Evolutionary conservation across 2,113 vertebrate genomes (phyloP).

Genomic region (Verasper variegatus): DNA sequence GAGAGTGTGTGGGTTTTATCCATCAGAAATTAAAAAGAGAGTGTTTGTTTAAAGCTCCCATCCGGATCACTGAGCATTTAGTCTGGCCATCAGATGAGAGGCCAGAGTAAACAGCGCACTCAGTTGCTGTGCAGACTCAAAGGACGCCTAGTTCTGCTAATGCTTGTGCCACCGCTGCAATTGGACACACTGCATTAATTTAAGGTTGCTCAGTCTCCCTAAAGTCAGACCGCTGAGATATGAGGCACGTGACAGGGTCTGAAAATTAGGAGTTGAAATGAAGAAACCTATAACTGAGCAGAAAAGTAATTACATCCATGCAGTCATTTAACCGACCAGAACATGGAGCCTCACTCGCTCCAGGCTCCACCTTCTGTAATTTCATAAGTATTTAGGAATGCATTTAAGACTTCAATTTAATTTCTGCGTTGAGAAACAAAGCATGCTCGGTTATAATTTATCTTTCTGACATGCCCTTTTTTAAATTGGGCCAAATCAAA

Average conservation of each 20-base stretch:
- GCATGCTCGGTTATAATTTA: conserved; percentile 32
- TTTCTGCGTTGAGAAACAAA: conserved; percentile 44
- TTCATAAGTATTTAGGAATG: conserved; percentile 45
- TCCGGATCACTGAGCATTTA: conserved; percentile 50
- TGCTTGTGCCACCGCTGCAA: conserved; percentile 9
- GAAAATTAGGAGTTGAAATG: not conserved
- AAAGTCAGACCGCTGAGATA: conserved; percentile 5
- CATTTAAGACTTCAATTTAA: conserved; percentile 47
- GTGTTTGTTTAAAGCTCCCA: conserved; percentile 42
- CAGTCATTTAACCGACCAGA: conserved; percentile 23
- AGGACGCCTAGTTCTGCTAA: not conserved
- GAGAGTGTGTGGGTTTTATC: conserved; percentile 4
- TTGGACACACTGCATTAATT: conserved; percentile 6
- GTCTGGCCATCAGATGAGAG: conserved; percentile 42
- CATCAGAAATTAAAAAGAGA: not conserved
- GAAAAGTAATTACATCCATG: conserved; percentile 42
- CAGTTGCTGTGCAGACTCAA: conserved; percentile 4
- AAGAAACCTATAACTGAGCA: conserved; percentile 11
- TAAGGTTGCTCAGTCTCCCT: conserved; percentile 8
- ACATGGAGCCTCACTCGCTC: conserved; percentile 11
- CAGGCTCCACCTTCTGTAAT: conserved; percentile 37
- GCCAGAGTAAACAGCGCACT: conserved; percentile 34
- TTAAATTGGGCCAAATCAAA: conserved; percentile 49
- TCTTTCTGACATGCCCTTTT: conserved; percentile 49
- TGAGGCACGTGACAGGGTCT: not conserved